Evolutionary conservation across 2,113 vertebrate genomes (phyloP).

Genomic region (Philantomba maxwellii): DNA sequence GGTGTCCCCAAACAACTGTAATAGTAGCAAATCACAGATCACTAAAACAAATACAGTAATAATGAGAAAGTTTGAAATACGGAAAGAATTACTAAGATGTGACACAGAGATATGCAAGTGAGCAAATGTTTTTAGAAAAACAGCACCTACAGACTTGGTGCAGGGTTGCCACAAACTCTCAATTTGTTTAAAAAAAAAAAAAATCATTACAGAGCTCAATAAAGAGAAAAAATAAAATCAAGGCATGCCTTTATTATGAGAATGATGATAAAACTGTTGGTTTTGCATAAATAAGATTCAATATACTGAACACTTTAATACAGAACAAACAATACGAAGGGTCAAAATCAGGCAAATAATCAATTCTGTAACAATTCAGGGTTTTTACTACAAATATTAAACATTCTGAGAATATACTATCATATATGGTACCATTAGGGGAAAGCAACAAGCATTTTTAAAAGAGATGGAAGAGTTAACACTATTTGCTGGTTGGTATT

Average conservation of each 20-base stretch:
- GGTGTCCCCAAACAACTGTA: background rate
- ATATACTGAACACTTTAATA: background rate
- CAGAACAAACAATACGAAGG: background rate
- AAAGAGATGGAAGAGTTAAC: background rate
- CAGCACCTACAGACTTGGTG: background rate
- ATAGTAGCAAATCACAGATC: background rate
- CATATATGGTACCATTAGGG: background rate
- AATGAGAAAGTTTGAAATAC: background rate
- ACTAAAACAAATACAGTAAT: background rate
- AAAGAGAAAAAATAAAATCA: background rate
- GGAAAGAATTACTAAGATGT: background rate
- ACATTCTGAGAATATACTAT: background rate
- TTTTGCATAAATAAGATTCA: constrained; percentile 30
- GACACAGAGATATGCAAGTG: background rate
- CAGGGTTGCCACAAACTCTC: background rate
- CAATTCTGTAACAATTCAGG: background rate
- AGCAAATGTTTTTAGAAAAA: background rate
- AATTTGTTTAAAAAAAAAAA: background rate
- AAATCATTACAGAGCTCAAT: background rate
- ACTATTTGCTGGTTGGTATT: background rate
- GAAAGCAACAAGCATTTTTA: background rate
- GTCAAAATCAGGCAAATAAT: background rate
- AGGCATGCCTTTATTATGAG: background rate
- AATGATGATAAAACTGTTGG: background rate
- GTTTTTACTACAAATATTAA: background rate